These are phyloP conservation scores for Manduca sexta DNA, from an alignment of 1,140 invertebrate genomes.

Conservation along the genomic window DNA sequence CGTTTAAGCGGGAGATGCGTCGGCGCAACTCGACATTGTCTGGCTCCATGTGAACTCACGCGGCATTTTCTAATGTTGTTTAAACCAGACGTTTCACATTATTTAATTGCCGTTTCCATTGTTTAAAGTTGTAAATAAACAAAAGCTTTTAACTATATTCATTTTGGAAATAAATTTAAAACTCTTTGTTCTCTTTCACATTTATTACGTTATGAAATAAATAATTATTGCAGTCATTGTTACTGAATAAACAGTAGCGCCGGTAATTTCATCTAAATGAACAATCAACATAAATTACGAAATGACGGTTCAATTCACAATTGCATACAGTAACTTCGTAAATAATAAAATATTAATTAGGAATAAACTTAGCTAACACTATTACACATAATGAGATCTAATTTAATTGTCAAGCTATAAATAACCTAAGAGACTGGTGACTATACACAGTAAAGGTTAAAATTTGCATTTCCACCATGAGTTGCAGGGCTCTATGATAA, in stretches of 20 bases:
- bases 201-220: neutral
- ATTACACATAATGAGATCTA: too few species aligned
- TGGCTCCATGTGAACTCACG: slow-evolving; percentile 4
- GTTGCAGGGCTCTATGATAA: neutral
- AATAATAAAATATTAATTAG: too few species aligned
- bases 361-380: too few species aligned
- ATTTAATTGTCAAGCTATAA: too few species aligned
- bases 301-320: too few species aligned
- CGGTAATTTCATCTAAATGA: too few species aligned
- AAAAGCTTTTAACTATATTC: slow-evolving; percentile 50
- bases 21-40: slow-evolving; percentile 3
- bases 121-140: slow-evolving; percentile 50
- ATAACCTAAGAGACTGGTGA: too few species aligned
- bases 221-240: too few species aligned
- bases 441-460: too few species aligned
- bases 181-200: slow-evolving; percentile 10
- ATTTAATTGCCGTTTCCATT: slow-evolving; percentile 60
- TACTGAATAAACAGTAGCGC: too few species aligned
- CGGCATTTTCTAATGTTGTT: slow-evolving; percentile 40
- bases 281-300: too few species aligned
- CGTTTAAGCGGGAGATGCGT: slow-evolving; percentile 1
- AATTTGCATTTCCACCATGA: neutral
- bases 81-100: slow-evolving; percentile 51
- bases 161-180: slow-evolving; percentile 26
- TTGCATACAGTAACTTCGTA: too few species aligned